phyloP scores from a whole-genome alignment of 2,797 vertebrate species.

The Apogon hyalosoma region DNA sequence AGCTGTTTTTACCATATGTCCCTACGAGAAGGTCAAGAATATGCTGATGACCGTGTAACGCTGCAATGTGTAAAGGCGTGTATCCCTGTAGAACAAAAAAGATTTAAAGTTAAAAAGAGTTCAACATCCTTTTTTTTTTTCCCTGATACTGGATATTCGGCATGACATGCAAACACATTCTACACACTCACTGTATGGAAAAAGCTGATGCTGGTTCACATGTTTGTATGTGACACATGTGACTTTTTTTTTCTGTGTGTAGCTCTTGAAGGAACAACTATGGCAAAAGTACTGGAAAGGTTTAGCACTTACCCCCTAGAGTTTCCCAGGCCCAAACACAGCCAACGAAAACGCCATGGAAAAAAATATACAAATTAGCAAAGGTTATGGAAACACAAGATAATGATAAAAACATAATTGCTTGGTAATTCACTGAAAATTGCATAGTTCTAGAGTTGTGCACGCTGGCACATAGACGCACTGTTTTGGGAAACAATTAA shows the following conservation, averaged over 20 bases:
- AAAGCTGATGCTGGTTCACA: background rate
- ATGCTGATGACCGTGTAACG: conserved; percentile 83
- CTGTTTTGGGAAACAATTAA: conserved; percentile 86
- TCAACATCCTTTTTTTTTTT: background rate
- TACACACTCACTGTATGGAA: background rate
- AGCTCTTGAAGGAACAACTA: conserved; percentile 18
- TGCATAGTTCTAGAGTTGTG: conserved; percentile 66
- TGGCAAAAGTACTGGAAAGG: conserved; percentile 32
- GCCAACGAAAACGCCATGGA: conserved; percentile 62
- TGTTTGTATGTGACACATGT: conserved; percentile 16
- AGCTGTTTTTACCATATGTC: conserved; percentile 78
- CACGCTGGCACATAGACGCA: conserved; percentile 73
- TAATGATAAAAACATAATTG: conserved; percentile 86
- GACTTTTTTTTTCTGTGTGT: conserved; percentile 21
- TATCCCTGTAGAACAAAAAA: conserved; percentile 79
- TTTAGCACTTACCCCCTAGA: conserved; percentile 82
- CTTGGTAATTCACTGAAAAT: conserved; percentile 83
- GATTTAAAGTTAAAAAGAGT: background rate
- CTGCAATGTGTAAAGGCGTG: conserved; percentile 87
- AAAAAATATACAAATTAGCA: conserved; percentile 81
- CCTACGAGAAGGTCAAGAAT: conserved; percentile 82
- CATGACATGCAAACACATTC: background rate
- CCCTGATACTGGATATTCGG: background rate
- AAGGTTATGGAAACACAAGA: conserved; percentile 86
- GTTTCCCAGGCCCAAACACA: conserved; percentile 68